These are phyloP conservation scores for Lasiurus cinereus DNA, from an alignment of 2,113 vertebrate species.

Conservation along the genomic window DNA sequence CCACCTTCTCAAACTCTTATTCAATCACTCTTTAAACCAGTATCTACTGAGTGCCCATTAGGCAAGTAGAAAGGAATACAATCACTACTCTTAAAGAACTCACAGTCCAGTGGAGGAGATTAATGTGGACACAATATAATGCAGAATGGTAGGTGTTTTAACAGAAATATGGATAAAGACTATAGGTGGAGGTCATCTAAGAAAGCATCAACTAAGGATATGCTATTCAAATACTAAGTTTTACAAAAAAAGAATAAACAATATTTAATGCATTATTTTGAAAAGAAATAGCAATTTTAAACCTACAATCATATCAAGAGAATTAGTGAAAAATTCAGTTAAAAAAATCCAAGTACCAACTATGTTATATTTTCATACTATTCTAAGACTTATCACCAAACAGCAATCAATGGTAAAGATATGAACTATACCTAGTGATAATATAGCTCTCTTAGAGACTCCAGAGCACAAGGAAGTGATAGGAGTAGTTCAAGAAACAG, in stretches of 20 bases:
- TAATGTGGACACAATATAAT: background rate
- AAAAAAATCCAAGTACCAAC: background rate
- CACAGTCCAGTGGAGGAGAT: background rate
- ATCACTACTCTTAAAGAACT: background rate
- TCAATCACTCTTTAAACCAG: slow-evolving; percentile 37
- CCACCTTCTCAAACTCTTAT: slow-evolving; percentile 18
- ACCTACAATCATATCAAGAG: background rate
- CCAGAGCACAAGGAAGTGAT: background rate
- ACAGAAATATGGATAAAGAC: slow-evolving; percentile 30
- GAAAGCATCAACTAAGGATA: slow-evolving; percentile 25
- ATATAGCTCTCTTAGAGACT: slow-evolving; percentile 22
- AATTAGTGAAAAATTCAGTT: slow-evolving; percentile 38
- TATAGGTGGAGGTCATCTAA: background rate
- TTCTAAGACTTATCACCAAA: slow-evolving; percentile 14
- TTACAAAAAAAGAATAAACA: slow-evolving; percentile 18
- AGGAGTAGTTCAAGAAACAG: background rate
- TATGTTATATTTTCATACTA: background rate
- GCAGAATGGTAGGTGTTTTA: background rate
- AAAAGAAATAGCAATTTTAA: slow-evolving; percentile 51
- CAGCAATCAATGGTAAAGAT: slow-evolving; percentile 20
- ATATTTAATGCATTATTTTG: background rate
- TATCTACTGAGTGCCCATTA: background rate
- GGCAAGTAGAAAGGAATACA: background rate
- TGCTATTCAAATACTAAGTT: background rate
- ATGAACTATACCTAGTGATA: background rate